Evolutionary conservation across 2,888 invertebrate species (phyloP).

Genomic region (Encarsia formosa): DNA sequence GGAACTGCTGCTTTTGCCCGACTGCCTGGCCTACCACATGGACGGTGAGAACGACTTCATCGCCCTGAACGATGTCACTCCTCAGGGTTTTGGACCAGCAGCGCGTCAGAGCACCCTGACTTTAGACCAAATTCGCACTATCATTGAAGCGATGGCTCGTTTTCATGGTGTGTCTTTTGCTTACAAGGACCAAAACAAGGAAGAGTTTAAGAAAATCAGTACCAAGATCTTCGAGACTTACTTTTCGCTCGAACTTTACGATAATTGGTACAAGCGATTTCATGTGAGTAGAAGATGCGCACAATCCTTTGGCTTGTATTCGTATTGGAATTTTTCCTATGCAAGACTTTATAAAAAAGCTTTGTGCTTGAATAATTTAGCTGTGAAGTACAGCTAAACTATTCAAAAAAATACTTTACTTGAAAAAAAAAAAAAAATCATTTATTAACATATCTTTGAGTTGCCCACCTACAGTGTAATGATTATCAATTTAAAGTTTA

Average conservation of each 20-base stretch:
- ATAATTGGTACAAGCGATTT: conserved; percentile 43
- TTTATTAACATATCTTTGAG: no score
- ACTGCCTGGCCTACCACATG: conserved; percentile 42
- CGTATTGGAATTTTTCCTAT: no score
- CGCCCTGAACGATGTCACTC: conserved; percentile 48
- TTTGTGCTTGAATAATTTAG: no score
- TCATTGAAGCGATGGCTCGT: conserved; percentile 48
- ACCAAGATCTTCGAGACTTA: conserved; percentile 41
- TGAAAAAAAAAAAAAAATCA: no score
- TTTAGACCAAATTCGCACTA: conserved; percentile 39
- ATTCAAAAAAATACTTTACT: no score
- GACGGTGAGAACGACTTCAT: conserved; percentile 52
- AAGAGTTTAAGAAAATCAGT: conserved; percentile 41
- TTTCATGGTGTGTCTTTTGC: conserved; percentile 54
- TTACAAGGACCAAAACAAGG: conserved; percentile 47
- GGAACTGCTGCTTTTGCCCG: conserved; percentile 36
- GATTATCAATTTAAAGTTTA: no score
- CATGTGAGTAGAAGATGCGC: conserved; percentile 19
- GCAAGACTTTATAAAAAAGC: no score
- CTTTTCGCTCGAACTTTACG: conserved; percentile 35
- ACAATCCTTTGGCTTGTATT: no score
- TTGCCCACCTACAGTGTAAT: no score
- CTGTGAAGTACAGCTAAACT: no score
- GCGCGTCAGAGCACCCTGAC: conserved; percentile 41
- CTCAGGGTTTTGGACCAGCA: conserved; percentile 42